Percentiles rank a stretch among this genome's conserved stretches.
These are phyloP conservation scores for Hirundichthys speculiger DNA, from an alignment of 2,113 vertebrate species.

Conservation along the genomic window DNA sequence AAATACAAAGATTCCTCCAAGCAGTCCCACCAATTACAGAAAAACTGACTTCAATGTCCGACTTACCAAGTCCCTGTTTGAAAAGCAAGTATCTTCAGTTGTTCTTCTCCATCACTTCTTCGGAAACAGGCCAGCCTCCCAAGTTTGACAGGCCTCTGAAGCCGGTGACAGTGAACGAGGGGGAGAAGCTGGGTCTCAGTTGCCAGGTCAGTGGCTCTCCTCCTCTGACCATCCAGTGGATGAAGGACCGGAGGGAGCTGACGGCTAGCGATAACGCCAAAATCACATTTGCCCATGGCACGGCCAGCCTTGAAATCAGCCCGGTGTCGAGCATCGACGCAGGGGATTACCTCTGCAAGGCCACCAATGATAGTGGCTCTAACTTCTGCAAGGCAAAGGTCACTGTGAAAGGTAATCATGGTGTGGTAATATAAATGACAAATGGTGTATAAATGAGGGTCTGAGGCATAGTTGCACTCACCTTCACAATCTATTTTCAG, in stretches of 20 bases:
- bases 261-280: constrained; percentile 84
- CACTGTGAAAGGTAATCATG: constrained; percentile 90
- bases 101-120: constrained; percentile 8
- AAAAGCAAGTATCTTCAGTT: neutral
- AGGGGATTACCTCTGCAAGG: constrained; percentile 96
- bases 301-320: constrained; percentile 85
- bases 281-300: constrained; percentile 86
- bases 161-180: constrained; percentile 82
- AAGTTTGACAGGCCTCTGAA: constrained; percentile 87
- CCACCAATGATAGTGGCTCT: constrained; percentile 88
- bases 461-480: neutral
- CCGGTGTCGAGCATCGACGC: constrained; percentile 82
- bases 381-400: constrained; percentile 91
- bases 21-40: too few relatives aligned
- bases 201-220: constrained; percentile 87
- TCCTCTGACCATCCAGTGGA: constrained; percentile 91
- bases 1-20: too few relatives aligned
- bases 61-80: too few relatives aligned
- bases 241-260: constrained; percentile 88
- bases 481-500: constrained; percentile 69
- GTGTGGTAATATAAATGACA: too few relatives aligned
- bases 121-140: constrained; percentile 87
- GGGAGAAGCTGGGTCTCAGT: constrained; percentile 86
- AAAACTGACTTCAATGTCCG: too few relatives aligned
- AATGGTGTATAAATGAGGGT: constrained; percentile 1